These are phyloP conservation scores for Cryptosula pallasiana DNA, from an alignment of 2,888 invertebrate species.

Conservation along the genomic window DNA sequence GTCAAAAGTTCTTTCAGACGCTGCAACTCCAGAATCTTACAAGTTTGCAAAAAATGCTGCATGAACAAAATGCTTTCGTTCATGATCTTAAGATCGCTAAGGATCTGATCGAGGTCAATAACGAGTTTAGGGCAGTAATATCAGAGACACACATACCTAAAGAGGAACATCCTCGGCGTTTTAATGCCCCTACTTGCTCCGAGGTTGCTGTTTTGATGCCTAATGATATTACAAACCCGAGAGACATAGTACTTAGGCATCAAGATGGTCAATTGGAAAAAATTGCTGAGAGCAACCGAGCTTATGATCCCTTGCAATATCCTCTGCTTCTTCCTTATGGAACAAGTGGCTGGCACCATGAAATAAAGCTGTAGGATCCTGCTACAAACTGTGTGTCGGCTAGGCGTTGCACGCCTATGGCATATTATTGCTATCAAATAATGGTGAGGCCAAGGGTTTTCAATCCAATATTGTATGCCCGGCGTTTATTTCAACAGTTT, in stretches of 20 bases:
- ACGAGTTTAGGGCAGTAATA: neutral
- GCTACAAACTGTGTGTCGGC: neutral
- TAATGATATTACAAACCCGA: neutral
- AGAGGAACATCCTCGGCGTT: neutral
- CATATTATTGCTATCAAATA: neutral
- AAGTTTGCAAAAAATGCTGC: neutral
- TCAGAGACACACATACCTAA: neutral
- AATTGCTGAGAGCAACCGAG: neutral
- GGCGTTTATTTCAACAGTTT: no score
- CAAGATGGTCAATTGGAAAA: neutral
- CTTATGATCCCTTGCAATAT: neutral
- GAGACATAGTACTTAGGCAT: neutral
- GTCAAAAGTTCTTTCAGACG: neutral
- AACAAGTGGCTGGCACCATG: neutral
- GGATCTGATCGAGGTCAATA: neutral
- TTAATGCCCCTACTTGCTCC: neutral
- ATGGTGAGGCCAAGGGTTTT: neutral
- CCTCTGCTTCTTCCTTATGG: no score
- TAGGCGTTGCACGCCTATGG: neutral
- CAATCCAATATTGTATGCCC: neutral
- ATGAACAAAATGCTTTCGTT: neutral
- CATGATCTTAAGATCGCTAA: neutral
- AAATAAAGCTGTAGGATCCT: neutral
- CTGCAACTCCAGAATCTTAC: neutral
- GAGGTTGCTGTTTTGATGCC: neutral